Percentiles rank a stretch among this genome's conserved stretches.
phyloP scores from a whole-genome alignment of 2,888 invertebrate species.

The Melanchra persicariae region DNA sequence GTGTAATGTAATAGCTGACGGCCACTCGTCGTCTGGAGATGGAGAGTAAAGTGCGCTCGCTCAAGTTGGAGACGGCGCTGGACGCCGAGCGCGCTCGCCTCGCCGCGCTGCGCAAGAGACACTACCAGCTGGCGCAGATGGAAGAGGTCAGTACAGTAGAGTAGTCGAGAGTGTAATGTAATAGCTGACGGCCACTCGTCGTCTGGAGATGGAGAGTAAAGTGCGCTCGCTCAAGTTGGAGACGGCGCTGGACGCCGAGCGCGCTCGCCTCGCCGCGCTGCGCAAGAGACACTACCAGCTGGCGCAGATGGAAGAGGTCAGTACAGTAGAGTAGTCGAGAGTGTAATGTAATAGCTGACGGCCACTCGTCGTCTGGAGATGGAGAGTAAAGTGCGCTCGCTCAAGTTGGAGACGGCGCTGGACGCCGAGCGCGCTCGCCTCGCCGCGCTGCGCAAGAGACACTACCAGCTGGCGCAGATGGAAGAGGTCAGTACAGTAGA shows the following conservation, averaged over 20 bases:
- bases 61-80: slow-evolving; percentile 76
- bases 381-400: slow-evolving; percentile 77
- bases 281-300: slow-evolving; percentile 97
- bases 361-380: no score
- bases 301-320: no score
- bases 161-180: no score
- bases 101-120: slow-evolving; percentile 96
- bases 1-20: no score
- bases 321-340: no score
- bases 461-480: slow-evolving; percentile 94
- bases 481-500: no score
- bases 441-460: slow-evolving; percentile 96
- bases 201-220: slow-evolving; percentile 99
- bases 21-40: no score
- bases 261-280: slow-evolving; percentile 95
- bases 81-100: slow-evolving; percentile 96
- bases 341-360: no score
- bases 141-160: slow-evolving; percentile 79
- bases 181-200: slow-evolving; percentile 91
- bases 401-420: slow-evolving; percentile 97
- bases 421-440: slow-evolving; percentile 94
- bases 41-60: no score
- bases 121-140: slow-evolving; percentile 96
- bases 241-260: slow-evolving; percentile 96
- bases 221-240: slow-evolving; percentile 98